Conservation (phyloP, 2,888 invertebrate species). For the Timandra comae region DNA sequence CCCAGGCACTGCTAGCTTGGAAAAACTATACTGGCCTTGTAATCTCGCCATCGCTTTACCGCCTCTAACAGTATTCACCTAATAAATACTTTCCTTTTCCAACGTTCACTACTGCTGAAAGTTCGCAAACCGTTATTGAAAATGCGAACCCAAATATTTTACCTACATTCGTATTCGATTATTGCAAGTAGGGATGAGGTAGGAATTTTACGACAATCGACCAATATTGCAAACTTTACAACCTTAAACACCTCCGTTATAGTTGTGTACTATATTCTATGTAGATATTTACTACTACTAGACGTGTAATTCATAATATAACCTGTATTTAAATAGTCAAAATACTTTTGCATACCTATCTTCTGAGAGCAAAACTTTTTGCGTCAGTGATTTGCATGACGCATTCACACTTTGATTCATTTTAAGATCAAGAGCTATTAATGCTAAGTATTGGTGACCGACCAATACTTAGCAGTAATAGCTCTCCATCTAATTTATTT, state of each 20-base stretch:
- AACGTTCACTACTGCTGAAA: conserved; percentile 50
- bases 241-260: conserved; percentile 3
- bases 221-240: conserved; percentile 1
- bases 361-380: no score
- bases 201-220: conserved; percentile 15
- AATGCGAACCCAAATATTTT: conserved; percentile 49
- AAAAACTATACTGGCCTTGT: conserved; percentile 48
- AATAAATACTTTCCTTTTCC: conserved; percentile 63
- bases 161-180: conserved; percentile 30
- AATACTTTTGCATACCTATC: no score
- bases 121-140: conserved; percentile 56
- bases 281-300: no score
- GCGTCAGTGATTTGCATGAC: no score
- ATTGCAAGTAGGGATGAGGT: conserved; percentile 20
- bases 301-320: no score
- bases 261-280: no score
- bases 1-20: conserved; percentile 43
- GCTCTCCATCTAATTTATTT: no score
- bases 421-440: no score
- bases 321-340: no score
- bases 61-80: conserved; percentile 59
- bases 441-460: no score
- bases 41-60: conserved; percentile 54
- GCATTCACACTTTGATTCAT: no score
- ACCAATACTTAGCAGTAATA: no score